Conservation (phyloP, 2,888 invertebrate genomes). For the Sylvicola cinctus region DNA sequence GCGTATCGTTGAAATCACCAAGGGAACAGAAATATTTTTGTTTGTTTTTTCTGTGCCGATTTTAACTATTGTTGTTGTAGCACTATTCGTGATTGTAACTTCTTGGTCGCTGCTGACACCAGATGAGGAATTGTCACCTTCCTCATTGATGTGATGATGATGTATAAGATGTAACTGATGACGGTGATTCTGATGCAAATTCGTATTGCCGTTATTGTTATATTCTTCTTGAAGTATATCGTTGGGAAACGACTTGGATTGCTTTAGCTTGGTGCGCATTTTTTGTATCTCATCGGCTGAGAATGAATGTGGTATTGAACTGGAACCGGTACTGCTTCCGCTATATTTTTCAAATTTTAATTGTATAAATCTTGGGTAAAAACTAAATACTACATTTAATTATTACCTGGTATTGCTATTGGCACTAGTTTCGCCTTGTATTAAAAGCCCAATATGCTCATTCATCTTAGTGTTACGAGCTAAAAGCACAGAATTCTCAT, state of each 20-base stretch:
- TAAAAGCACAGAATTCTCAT: constrained; percentile 27
- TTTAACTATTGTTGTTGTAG: constrained; percentile 14
- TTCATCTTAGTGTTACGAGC: constrained; percentile 28
- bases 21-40: constrained; percentile 20
- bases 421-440: constrained; percentile 44
- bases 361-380: constrained; percentile 7
- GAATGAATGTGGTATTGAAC: constrained; percentile 65
- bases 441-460: constrained; percentile 30
- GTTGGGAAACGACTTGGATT: constrained; percentile 73
- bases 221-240: constrained; percentile 33
- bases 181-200: neutral
- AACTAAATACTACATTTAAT: neutral
- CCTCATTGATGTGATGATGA: constrained; percentile 31
- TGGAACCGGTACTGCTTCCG: constrained; percentile 52
- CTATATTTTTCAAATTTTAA: constrained; percentile 17
- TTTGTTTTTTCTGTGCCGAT: constrained; percentile 18
- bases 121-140: constrained; percentile 74
- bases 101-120: constrained; percentile 79
- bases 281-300: constrained; percentile 80
- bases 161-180: constrained; percentile 5
- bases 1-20: constrained; percentile 7
- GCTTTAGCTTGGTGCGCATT: constrained; percentile 62
- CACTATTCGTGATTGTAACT: constrained; percentile 32
- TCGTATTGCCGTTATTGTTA: constrained; percentile 4
- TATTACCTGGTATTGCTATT: constrained; percentile 48